Evolutionary conservation across 2,888 invertebrate genomes (phyloP).

Genomic region (Frankliniella intonsa): DNA sequence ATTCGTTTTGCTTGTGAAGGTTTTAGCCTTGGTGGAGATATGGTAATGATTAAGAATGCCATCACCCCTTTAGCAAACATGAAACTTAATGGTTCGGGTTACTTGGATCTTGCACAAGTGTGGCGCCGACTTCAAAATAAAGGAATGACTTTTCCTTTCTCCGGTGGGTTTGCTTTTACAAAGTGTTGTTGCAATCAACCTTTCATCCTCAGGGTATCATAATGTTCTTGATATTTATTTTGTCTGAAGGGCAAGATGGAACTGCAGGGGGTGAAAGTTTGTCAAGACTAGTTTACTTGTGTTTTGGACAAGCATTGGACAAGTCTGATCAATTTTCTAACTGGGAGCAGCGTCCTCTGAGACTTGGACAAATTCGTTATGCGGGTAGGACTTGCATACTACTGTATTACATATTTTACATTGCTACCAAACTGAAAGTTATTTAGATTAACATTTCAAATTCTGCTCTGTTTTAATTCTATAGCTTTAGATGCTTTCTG

Average conservation of each 20-base stretch:
- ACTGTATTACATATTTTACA: conserved; percentile 33
- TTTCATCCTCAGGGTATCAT: neutral
- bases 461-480: conserved; percentile 33
- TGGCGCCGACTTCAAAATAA: conserved; percentile 53
- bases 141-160: conserved; percentile 52
- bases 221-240: neutral
- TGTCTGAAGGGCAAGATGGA: conserved; percentile 47
- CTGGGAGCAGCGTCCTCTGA: conserved; percentile 79
- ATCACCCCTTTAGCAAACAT: conserved; percentile 53
- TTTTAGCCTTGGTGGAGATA: conserved; percentile 56
- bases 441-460: neutral
- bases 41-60: conserved; percentile 57
- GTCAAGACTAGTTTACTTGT: conserved; percentile 67
- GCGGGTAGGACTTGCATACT: conserved; percentile 52
- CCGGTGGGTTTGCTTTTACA: conserved; percentile 39
- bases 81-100: conserved; percentile 50
- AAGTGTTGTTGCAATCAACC: neutral
- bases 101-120: conserved; percentile 56
- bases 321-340: conserved; percentile 90
- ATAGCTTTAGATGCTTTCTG: conserved; percentile 82
- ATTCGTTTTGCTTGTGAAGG: conserved; percentile 45
- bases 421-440: neutral
- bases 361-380: conserved; percentile 72
- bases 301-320: conserved; percentile 70
- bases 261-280: conserved; percentile 58